These are phyloP conservation scores for Drosophila hydei DNA, from an alignment of 1,140 invertebrate genomes.

Conservation along the genomic window DNA sequence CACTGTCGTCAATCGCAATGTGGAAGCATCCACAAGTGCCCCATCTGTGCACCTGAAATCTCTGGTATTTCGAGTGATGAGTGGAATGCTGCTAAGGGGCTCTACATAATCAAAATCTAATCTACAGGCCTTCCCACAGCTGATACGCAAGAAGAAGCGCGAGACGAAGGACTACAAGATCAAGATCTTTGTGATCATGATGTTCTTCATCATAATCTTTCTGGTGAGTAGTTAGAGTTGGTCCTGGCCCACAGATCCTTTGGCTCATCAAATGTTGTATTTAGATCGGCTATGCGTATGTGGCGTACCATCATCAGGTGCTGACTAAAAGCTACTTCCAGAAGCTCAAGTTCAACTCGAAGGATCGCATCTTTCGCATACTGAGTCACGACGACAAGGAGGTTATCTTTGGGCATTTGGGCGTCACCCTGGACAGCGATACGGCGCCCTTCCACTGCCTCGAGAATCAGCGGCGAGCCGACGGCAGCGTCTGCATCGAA, in stretches of 20 bases:
- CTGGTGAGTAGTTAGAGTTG: conserved; percentile 83
- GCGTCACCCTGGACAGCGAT: conserved; percentile 85
- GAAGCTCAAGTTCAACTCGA: conserved; percentile 92
- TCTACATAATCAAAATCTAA: not conserved
- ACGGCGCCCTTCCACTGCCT: conserved; percentile 89
- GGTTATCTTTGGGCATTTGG: conserved; percentile 89
- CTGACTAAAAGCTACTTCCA: conserved; percentile 92
- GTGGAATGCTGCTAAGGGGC: not conserved
- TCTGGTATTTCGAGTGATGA: not conserved
- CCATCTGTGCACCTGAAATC: no score
- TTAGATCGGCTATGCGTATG: conserved; percentile 90
- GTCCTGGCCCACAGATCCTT: no score
- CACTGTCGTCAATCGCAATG: not conserved
- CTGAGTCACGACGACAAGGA: conserved; percentile 89
- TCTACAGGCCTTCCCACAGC: conserved; percentile 84
- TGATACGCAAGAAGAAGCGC: conserved; percentile 87
- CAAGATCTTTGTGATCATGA: conserved; percentile 90
- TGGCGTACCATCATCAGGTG: conserved; percentile 92
- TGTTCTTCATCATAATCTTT: conserved; percentile 92
- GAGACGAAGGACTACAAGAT: conserved; percentile 89
- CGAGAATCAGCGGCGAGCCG: conserved; percentile 85
- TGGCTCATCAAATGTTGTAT: not conserved
- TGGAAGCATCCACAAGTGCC: no score
- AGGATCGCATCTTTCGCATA: conserved; percentile 89
- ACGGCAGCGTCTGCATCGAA: conserved; percentile 89